phyloP scores from a whole-genome alignment of 2,113 vertebrate species.

The Pteropus alecto region DNA sequence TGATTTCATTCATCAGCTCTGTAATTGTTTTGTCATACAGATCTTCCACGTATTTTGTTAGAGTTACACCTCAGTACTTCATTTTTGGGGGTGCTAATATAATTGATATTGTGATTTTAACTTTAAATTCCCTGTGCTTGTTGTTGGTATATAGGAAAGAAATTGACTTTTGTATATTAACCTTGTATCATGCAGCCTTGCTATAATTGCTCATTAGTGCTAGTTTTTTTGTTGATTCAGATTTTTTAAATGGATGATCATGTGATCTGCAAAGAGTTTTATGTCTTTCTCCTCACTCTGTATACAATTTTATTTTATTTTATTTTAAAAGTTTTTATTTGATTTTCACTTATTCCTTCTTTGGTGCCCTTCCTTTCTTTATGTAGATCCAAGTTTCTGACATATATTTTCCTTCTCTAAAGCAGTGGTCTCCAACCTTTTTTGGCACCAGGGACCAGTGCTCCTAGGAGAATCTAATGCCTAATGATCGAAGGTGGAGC shows the following conservation, averaged over 20 bases:
- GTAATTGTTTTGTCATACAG: background rate
- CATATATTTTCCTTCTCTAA: background rate
- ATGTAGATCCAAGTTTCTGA: background rate
- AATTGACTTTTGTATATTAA: background rate
- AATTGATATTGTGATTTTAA: background rate
- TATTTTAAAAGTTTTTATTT: background rate
- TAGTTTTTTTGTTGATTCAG: accelerated
- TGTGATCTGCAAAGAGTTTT: background rate
- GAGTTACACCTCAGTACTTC: background rate
- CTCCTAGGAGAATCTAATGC: too few species aligned
- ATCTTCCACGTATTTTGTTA: background rate
- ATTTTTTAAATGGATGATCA: background rate
- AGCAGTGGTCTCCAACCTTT: too few species aligned
- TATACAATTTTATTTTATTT: background rate
- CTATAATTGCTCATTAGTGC: background rate
- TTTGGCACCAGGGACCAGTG: too few species aligned
- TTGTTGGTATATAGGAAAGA: background rate
- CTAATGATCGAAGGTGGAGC: too few species aligned
- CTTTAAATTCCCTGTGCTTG: background rate
- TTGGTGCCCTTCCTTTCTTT: background rate
- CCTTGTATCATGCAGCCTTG: background rate
- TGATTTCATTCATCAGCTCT: background rate
- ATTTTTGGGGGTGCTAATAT: background rate
- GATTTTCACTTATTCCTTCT: background rate
- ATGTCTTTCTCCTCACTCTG: background rate